These are phyloP conservation scores for Micropoecilia bifurca DNA, from an alignment of 2,797 vertebrate species.

Conservation along the genomic window DNA sequence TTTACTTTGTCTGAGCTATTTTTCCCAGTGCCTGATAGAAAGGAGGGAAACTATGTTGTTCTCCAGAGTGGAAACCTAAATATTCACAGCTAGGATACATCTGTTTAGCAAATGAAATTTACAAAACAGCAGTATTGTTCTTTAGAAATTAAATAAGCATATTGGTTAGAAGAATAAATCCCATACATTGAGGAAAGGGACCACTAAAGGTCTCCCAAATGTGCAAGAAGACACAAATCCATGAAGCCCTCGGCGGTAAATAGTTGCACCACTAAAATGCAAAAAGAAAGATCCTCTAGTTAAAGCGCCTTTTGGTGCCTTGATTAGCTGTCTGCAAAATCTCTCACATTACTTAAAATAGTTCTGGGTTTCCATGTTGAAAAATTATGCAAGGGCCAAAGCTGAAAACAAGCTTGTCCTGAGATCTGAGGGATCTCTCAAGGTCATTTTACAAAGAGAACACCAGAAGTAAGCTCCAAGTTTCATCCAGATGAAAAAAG, in stretches of 20 bases:
- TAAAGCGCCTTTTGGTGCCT: not conserved
- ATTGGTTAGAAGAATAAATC: not conserved
- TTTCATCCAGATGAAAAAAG: conserved; percentile 79
- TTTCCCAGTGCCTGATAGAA: not conserved
- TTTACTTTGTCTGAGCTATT: not conserved
- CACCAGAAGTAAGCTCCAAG: conserved; percentile 72
- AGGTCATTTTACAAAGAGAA: conserved; percentile 72
- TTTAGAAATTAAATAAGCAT: conserved; percentile 8
- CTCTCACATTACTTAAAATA: conserved; percentile 34
- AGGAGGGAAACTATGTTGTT: not conserved
- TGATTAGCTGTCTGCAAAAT: conserved; percentile 22
- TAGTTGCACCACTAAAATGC: conserved; percentile 10
- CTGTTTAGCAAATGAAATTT: conserved; percentile 2
- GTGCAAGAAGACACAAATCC: not conserved
- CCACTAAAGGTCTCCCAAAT: not conserved
- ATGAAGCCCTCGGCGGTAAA: conserved; percentile 8
- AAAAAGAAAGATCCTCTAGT: conserved; percentile 3
- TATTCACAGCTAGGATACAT: not conserved
- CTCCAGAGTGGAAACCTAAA: conserved; percentile 8
- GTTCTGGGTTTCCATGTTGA: conserved; percentile 4
- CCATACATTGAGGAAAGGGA: not conserved
- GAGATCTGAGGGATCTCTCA: conserved; percentile 58
- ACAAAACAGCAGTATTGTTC: conserved; percentile 3
- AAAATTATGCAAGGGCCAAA: not conserved
- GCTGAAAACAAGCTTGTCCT: conserved; percentile 31